phyloP scores from a whole-genome alignment of 2,888 invertebrate species.

The Neoaliturus tenellus region DNA sequence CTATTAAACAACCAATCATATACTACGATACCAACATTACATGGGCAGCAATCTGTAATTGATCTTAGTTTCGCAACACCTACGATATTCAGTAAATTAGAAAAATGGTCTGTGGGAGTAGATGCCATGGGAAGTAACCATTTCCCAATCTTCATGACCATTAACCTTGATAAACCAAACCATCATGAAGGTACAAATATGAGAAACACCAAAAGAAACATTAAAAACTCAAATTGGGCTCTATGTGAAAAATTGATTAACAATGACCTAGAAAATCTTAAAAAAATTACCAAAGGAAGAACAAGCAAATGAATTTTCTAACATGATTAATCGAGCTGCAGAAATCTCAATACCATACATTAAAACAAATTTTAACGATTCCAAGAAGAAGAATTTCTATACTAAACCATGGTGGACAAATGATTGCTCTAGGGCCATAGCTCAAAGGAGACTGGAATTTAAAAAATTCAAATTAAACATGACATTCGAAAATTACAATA shows the following conservation, averaged over 20 bases:
- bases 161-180: no score
- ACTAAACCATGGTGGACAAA: constrained; percentile 9
- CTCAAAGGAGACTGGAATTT: constrained; percentile 2
- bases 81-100: neutral
- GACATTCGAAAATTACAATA: neutral
- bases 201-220: no score
- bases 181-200: no score
- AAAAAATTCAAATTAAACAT: neutral
- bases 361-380: neutral
- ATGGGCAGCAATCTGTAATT: constrained; percentile 9
- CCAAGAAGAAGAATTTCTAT: neutral
- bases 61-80: constrained; percentile 15
- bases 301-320: no score
- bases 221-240: no score
- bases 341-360: neutral
- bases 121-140: neutral
- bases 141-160: no score
- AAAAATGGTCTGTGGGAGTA: neutral
- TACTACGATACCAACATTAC: neutral
- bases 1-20: neutral
- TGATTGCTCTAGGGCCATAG: neutral
- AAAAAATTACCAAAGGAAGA: no score
- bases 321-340: neutral
- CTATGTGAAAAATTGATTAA: no score
- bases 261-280: no score